Percentiles rank a stretch among this genome's conserved stretches.
Conservation (phyloP, 1,140 invertebrate genomes). For the Stegodyphus mimosarum region DNA sequence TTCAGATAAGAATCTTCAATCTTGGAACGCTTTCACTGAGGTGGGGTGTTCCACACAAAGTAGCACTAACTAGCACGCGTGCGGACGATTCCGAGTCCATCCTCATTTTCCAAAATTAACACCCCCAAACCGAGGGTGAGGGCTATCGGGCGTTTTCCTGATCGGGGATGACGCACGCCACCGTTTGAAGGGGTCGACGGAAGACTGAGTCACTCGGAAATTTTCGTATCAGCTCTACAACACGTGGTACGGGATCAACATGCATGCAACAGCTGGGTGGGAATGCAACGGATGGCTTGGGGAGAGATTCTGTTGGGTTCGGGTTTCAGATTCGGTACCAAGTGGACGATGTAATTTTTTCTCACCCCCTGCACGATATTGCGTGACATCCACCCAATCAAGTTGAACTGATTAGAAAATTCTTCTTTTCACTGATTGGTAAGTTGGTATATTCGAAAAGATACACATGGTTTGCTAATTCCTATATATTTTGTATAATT, state of each 20-base stretch:
- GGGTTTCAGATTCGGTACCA: too few relatives aligned
- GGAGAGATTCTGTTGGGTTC: too few relatives aligned
- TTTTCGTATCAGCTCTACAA: conserved; percentile 26
- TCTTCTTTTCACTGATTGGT: too few relatives aligned
- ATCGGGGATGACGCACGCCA: conserved; percentile 20
- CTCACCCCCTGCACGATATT: too few relatives aligned
- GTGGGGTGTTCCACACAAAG: not conserved
- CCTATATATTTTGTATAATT: too few relatives aligned
- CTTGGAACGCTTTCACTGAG: too few relatives aligned
- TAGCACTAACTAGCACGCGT: conserved; percentile 4
- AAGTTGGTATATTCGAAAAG: too few relatives aligned
- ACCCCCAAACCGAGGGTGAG: conserved; percentile 10
- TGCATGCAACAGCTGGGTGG: conserved; percentile 34
- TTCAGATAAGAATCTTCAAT: too few relatives aligned
- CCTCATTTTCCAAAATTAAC: not conserved
- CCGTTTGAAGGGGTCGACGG: not conserved
- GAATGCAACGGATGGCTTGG: conserved; percentile 6
- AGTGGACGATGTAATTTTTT: too few relatives aligned
- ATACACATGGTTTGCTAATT: too few relatives aligned
- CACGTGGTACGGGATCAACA: conserved; percentile 32
- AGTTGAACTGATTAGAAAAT: too few relatives aligned
- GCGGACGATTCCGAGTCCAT: conserved; percentile 12
- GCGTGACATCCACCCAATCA: too few relatives aligned
- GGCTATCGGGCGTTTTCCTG: not conserved
- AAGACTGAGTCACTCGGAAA: conserved; percentile 24